These are phyloP conservation scores for Lutjanus erythropterus DNA, from an alignment of 2,113 vertebrate species.

Conservation along the genomic window DNA sequence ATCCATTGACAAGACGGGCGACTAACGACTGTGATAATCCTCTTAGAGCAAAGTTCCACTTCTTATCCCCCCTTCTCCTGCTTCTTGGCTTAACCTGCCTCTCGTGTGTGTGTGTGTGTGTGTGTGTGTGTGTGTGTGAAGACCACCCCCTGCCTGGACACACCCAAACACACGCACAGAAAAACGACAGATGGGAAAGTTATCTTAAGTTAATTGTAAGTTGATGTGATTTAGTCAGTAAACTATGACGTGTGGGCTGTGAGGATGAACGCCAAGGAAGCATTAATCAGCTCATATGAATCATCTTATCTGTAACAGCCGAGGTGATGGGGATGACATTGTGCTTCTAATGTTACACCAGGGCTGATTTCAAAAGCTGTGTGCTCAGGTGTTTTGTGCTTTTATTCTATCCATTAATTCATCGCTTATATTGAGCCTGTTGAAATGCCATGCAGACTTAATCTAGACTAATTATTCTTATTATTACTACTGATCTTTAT, in stretches of 20 bases:
- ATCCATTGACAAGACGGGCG: conserved; percentile 21
- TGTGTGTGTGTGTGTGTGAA: not conserved
- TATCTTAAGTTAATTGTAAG: not conserved
- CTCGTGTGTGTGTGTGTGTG: not conserved
- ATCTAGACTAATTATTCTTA: too few species aligned
- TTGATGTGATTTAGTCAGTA: not conserved
- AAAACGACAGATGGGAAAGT: not conserved
- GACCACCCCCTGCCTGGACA: not conserved
- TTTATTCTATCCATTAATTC: not conserved
- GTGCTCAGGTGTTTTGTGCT: not conserved
- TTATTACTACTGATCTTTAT: not conserved
- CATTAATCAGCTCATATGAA: conserved; percentile 13
- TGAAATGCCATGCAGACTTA: too few species aligned
- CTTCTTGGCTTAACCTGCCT: conserved; percentile 46
- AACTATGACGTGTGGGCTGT: not conserved
- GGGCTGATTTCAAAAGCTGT: too few species aligned
- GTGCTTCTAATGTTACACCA: not conserved
- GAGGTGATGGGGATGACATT: not conserved
- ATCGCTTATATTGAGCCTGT: not conserved
- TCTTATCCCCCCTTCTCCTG: conserved; percentile 63
- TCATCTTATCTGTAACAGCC: not conserved
- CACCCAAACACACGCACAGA: not conserved
- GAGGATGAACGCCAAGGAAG: not conserved
- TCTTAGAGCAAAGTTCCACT: conserved; percentile 77
- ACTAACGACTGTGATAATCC: conserved; percentile 77